Conservation (phyloP, 2,888 invertebrate genomes). For the Linnaemya tessellans region DNA sequence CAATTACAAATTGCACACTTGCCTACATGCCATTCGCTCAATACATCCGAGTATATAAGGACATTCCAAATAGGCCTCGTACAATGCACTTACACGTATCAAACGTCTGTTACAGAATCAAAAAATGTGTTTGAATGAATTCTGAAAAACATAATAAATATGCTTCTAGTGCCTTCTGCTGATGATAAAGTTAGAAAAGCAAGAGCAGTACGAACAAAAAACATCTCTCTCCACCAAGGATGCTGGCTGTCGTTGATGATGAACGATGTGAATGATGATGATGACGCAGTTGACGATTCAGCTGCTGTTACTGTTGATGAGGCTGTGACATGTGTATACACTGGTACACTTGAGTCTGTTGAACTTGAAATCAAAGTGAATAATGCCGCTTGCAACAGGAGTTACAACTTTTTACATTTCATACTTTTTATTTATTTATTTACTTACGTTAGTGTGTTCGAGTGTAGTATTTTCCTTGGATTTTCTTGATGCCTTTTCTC, state of each 20-base stretch:
- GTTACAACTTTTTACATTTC: conserved; percentile 68
- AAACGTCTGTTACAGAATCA: conserved; percentile 30
- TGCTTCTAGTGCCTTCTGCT: conserved; percentile 5
- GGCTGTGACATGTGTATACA: conserved; percentile 64
- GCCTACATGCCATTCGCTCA: background rate
- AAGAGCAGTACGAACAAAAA: conserved; percentile 31
- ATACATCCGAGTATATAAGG: background rate
- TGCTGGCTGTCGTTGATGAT: conserved; percentile 53
- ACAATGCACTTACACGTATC: background rate
- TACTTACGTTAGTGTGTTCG: conserved; percentile 41
- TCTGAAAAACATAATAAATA: conserved; percentile 25
- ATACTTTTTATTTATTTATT: conserved; percentile 55
- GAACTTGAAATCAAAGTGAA: conserved; percentile 73
- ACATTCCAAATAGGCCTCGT: background rate
- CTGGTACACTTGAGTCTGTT: conserved; percentile 70
- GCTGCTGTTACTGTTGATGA: conserved; percentile 40
- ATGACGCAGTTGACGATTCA: conserved; percentile 21
- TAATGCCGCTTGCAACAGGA: conserved; percentile 69
- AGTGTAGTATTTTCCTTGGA: conserved; percentile 30
- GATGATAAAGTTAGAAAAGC: conserved; percentile 48
- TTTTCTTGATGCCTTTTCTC: conserved; percentile 38
- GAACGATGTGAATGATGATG: conserved; percentile 42
- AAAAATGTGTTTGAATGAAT: conserved; percentile 5
- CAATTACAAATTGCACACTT: too few species aligned
- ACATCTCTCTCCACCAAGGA: conserved; percentile 22